Evolutionary conservation across 1,140 invertebrate species (phyloP).

Genomic region (Drepana arcuata): DNA sequence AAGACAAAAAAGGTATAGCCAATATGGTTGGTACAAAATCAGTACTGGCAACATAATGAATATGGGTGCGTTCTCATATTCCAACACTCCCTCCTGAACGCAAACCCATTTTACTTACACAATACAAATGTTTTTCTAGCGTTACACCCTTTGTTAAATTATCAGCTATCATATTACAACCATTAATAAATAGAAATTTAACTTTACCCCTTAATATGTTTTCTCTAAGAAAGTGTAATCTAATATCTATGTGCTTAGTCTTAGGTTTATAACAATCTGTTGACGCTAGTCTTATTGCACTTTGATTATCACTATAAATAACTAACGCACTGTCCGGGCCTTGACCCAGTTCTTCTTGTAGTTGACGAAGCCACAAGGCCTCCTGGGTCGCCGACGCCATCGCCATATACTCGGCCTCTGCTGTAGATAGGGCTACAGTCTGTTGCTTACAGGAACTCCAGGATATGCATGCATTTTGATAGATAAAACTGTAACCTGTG

Average conservation of each 20-base stretch:
- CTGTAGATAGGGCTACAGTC: constrained; percentile 16
- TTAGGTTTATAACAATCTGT: constrained; percentile 21
- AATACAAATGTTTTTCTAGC: constrained; percentile 8
- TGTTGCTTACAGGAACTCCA: constrained; percentile 18
- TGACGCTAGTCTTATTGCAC: constrained; percentile 17
- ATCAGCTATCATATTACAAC: constrained; percentile 24
- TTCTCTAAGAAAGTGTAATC: constrained; percentile 25
- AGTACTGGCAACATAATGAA: no score
- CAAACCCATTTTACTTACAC: constrained; percentile 15
- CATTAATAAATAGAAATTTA: constrained; percentile 18
- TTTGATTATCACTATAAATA: constrained; percentile 20
- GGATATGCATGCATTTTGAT: constrained; percentile 7
- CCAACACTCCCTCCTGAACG: constrained; percentile 13
- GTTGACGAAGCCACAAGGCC: no score
- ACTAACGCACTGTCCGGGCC: no score
- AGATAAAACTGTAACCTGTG: constrained; percentile 18
- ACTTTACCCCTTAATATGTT: constrained; percentile 21
- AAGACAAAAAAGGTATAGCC: no score
- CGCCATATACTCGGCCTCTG: constrained; percentile 19
- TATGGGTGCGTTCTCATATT: no score
- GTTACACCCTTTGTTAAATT: constrained; percentile 17
- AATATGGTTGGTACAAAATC: no score
- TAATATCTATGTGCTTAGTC: constrained; percentile 32
- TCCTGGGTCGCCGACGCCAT: constrained; percentile 12
- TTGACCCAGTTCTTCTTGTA: no score